Evolutionary conservation across 2,797 vertebrate genomes (phyloP), one percentile per base, ranked within the genome.

Genomic region (Etheostoma nigrum): DNA sequence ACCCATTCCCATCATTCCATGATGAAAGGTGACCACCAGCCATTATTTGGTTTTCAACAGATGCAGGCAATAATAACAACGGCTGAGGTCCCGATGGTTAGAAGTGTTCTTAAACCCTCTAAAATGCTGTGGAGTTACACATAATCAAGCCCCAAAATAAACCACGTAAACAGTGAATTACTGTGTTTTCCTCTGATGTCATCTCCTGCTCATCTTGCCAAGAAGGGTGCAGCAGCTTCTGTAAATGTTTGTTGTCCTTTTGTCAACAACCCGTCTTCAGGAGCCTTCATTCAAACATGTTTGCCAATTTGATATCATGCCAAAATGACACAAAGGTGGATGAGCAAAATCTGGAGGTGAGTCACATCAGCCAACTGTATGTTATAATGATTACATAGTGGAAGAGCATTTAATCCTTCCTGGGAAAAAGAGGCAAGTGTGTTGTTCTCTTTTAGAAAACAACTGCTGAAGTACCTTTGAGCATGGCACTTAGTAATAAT

Each of bases 21-120:
- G 87, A 94, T 94, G 91, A 94, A 94, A 94, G 91, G 86, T 95
- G 95, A 93, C 93, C 92, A 94, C 92, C 92, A 84, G 81, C 92
- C 83, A 89, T 91, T 94, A 91, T 94, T 94, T 95, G 91, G 91
- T 87, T 94, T 92, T 79, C 86, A 83, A 42, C 94, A 94, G 91
- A 95, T 93, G 92, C 88, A 80, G 90, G 88, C 89, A 94, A 91
- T 91, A 94, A 93, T 92, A 94, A 89, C 87, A 92, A 84, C 59
- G 71, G 72, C 87, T 23, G 75, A 86, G 85, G 88, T 82, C 76
- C 71, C 52, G 62, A 69, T 78, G 78, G 80, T 78, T 80, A 78
- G 83, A 89, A 75, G 86, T 87, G 84, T 86, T 89, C 88, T 87
- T 88, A 84, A 86, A 90, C 80, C 79, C 89, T 82, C 79, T 66